These are phyloP conservation scores for Ctenopoma multispine DNA, from an alignment of 2,797 vertebrate genomes.

Conservation along the genomic window DNA sequence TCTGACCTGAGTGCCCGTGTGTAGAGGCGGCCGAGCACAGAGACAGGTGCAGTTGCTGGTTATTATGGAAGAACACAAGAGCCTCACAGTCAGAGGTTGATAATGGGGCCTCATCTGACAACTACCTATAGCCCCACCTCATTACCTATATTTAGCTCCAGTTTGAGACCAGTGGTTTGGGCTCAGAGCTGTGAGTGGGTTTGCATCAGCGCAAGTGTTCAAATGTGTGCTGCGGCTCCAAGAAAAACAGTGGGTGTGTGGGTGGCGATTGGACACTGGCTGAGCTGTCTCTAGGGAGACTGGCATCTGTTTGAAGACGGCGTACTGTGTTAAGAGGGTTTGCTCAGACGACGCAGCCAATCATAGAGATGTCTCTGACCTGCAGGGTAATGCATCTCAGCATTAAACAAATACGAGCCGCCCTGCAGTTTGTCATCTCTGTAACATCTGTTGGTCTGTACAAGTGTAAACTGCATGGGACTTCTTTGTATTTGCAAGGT, in stretches of 20 bases:
- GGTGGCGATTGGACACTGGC: constrained; percentile 47
- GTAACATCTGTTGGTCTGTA: constrained; percentile 41
- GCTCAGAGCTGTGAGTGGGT: constrained; percentile 40
- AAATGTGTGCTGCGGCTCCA: constrained; percentile 39
- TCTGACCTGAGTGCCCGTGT: constrained; percentile 80
- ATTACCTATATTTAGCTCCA: constrained; percentile 75
- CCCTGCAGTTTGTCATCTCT: constrained; percentile 40
- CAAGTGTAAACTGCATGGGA: constrained; percentile 26
- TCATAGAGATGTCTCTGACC: constrained; percentile 56
- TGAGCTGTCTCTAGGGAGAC: constrained; percentile 66
- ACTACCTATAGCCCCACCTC: constrained; percentile 67
- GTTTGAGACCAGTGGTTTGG: constrained; percentile 43
- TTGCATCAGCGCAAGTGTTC: constrained; percentile 42
- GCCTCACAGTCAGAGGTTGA: constrained; percentile 69
- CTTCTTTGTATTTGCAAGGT: constrained; percentile 19
- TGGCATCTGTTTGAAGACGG: constrained; percentile 62
- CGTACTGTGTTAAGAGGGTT: constrained; percentile 35
- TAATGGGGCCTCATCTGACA: constrained; percentile 80
- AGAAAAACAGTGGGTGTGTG: constrained; percentile 45
- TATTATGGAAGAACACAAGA: constrained; percentile 82
- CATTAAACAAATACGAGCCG: constrained; percentile 40
- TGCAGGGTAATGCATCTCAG: constrained; percentile 32
- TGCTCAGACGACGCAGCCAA: constrained; percentile 49
- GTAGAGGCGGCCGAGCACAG: constrained; percentile 64
- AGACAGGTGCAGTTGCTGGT: constrained; percentile 83